phyloP scores from a whole-genome alignment of 2,797 vertebrate genomes.

The Menidia menidia region DNA sequence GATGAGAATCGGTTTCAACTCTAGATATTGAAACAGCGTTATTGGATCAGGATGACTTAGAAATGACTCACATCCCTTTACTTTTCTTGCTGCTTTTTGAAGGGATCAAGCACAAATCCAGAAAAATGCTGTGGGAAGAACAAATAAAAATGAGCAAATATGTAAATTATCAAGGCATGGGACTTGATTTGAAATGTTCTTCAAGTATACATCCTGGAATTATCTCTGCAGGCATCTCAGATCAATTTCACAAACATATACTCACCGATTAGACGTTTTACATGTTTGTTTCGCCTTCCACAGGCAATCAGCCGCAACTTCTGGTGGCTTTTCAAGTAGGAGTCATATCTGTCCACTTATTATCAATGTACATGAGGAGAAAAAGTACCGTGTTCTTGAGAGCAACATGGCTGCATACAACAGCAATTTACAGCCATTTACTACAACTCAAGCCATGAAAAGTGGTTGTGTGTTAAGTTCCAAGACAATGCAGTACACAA shows the following conservation, averaged over 20 bases:
- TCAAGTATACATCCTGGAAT: neutral
- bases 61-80: neutral
- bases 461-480: slow-evolving; percentile 18
- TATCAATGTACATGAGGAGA: neutral
- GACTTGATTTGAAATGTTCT: neutral
- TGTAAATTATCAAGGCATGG: neutral
- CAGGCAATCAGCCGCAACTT: slow-evolving; percentile 4
- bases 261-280: neutral
- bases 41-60: neutral
- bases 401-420: neutral
- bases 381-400: slow-evolving; percentile 1
- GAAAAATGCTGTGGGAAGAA: neutral
- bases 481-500: slow-evolving; percentile 14
- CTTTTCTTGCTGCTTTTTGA: neutral
- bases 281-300: neutral
- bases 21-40: neutral
- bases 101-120: neutral
- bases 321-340: slow-evolving; percentile 6
- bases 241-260: neutral
- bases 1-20: neutral
- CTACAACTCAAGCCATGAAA: slow-evolving; percentile 12
- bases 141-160: neutral
- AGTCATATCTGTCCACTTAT: slow-evolving; percentile 35
- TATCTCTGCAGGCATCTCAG: slow-evolving; percentile 1
- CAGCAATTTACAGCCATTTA: slow-evolving; percentile 6